phyloP scores from a whole-genome alignment of 1,140 invertebrate genomes.

The Reticulitermes speratus region DNA sequence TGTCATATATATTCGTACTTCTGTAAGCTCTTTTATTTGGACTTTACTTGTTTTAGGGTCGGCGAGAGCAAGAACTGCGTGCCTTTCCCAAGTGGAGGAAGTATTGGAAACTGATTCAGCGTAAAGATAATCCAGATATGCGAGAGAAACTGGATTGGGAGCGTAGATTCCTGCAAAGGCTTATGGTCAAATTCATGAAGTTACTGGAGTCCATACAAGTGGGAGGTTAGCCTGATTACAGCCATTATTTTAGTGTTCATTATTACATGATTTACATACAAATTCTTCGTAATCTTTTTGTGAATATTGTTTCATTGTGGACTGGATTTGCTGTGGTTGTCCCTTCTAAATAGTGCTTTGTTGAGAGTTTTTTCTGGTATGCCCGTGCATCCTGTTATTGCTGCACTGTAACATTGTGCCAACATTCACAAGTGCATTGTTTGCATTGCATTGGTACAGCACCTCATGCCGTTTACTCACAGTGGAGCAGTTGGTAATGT shows the following conservation, averaged over 20 bases:
- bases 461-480: no score
- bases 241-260: not conserved
- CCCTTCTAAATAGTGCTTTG: no score
- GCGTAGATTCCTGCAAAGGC: slow-evolving; percentile 78
- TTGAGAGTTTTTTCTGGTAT: no score
- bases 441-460: not conserved
- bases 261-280: no score
- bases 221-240: slow-evolving; percentile 51
- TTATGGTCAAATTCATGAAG: slow-evolving; percentile 89
- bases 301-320: no score
- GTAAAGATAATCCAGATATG: slow-evolving; percentile 73
- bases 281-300: no score
- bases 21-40: no score
- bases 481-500: no score
- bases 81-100: slow-evolving; percentile 87
- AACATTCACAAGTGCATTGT: not conserved
- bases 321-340: no score
- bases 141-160: slow-evolving; percentile 81
- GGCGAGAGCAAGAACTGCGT: slow-evolving; percentile 83
- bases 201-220: slow-evolving; percentile 75
- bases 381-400: no score
- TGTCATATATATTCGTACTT: no score
- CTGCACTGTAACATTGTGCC: no score
- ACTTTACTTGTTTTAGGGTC: slow-evolving; percentile 48
- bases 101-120: slow-evolving; percentile 87